These are phyloP conservation scores for Colostygia pectinataria DNA, from an alignment of 2,888 invertebrate genomes.

Conservation along the genomic window DNA sequence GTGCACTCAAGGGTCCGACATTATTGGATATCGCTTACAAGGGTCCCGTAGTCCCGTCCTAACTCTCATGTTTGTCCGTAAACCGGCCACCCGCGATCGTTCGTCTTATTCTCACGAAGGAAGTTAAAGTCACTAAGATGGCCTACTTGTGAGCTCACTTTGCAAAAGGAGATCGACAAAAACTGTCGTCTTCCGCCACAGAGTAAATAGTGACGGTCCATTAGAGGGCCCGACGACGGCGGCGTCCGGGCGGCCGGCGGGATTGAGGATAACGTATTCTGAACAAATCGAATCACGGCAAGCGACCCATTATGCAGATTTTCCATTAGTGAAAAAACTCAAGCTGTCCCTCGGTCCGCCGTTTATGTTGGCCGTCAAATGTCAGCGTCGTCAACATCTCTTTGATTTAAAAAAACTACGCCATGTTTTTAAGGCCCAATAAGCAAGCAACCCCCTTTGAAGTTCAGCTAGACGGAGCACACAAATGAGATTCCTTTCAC, in stretches of 20 bases:
- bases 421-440: too few species aligned
- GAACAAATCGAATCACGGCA: conserved; percentile 72
- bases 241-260: conserved; percentile 42
- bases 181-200: conserved; percentile 54
- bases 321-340: conserved; percentile 75
- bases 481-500: neutral
- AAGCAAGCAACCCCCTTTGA: too few species aligned
- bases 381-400: conserved; percentile 9
- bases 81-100: conserved; percentile 48
- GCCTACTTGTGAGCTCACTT: conserved; percentile 50
- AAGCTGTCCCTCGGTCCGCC: conserved; percentile 43
- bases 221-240: conserved; percentile 54
- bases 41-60: conserved; percentile 47
- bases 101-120: conserved; percentile 55
- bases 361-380: conserved; percentile 28
- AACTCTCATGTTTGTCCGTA: conserved; percentile 55
- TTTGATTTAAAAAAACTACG: too few species aligned
- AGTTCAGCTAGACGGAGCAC: neutral
- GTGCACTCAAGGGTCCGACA: conserved; percentile 48
- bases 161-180: conserved; percentile 55
- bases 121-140: conserved; percentile 57
- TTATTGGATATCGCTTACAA: conserved; percentile 72
- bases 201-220: conserved; percentile 65
- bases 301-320: conserved; percentile 76
- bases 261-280: conserved; percentile 57